phyloP scores from a whole-genome alignment of 2,113 vertebrate genomes.

The Sciurus niger region DNA sequence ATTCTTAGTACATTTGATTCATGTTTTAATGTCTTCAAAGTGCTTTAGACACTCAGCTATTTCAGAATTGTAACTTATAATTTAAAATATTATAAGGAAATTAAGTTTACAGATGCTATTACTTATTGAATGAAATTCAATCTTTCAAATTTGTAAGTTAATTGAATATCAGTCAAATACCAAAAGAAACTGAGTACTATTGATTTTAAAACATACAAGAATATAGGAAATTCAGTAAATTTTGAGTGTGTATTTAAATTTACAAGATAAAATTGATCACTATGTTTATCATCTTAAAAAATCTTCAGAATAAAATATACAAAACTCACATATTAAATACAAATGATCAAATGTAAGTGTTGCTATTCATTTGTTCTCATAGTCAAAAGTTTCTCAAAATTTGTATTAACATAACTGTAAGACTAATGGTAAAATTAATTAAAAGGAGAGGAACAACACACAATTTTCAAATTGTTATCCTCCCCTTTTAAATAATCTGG shows the following conservation, averaged over 20 bases:
- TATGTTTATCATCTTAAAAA: neutral
- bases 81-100: conserved; percentile 1
- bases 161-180: neutral
- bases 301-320: neutral
- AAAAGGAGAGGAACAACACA: neutral
- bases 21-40: neutral
- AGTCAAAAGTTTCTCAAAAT: neutral
- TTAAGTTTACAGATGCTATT: neutral
- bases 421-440: conserved; percentile 1
- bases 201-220: neutral
- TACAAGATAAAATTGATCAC: neutral
- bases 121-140: neutral
- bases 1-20: neutral
- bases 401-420: neutral
- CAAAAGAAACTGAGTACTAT: neutral
- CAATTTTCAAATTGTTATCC: neutral
- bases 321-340: neutral
- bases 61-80: neutral
- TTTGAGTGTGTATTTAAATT: neutral
- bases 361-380: neutral
- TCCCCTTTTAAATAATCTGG: neutral
- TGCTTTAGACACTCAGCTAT: neutral
- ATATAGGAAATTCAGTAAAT: neutral
- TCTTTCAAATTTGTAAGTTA: conserved; percentile 8
- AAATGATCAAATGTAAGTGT: neutral